These are phyloP conservation scores for Anaspis maculata DNA, from an alignment of 2,888 invertebrate species.

Conservation along the genomic window DNA sequence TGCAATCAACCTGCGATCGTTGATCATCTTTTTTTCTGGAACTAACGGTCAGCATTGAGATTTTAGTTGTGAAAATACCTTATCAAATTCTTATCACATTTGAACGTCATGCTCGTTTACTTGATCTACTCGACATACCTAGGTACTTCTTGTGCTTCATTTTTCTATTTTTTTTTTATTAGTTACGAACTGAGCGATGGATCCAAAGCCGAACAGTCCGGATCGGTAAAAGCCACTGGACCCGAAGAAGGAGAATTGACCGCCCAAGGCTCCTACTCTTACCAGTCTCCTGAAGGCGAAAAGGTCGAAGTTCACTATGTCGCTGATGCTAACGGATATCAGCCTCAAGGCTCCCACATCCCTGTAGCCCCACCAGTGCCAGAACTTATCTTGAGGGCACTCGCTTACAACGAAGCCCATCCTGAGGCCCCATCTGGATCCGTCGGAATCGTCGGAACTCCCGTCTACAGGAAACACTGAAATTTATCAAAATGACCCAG, in stretches of 20 bases:
- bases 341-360: slow-evolving; percentile 27
- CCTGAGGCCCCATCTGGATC: too few species aligned
- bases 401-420: slow-evolving; percentile 36
- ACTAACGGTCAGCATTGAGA: too few species aligned
- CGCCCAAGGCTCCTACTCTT: slow-evolving; percentile 22
- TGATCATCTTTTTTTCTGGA: too few species aligned
- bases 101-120: too few species aligned
- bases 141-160: slow-evolving; percentile 2
- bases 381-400: slow-evolving; percentile 24
- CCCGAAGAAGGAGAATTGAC: slow-evolving; percentile 28
- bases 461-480: too few species aligned
- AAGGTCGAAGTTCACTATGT: slow-evolving; percentile 39
- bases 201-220: slow-evolving; percentile 32
- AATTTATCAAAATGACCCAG: too few species aligned
- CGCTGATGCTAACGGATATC: slow-evolving; percentile 29
- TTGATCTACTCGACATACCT: too few species aligned
- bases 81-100: too few species aligned
- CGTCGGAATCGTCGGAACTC: too few species aligned
- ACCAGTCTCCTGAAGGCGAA: slow-evolving; percentile 23
- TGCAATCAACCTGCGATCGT: too few species aligned
- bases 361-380: slow-evolving; percentile 39
- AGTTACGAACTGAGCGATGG: slow-evolving; percentile 54
- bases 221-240: slow-evolving; percentile 33
- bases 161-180: too few species aligned
- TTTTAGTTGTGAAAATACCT: too few species aligned